Percentiles rank a stretch among this genome's conserved stretches.
Evolutionary conservation across 2,113 vertebrate species (phyloP).

Genomic region (Gavialis gangeticus): DNA sequence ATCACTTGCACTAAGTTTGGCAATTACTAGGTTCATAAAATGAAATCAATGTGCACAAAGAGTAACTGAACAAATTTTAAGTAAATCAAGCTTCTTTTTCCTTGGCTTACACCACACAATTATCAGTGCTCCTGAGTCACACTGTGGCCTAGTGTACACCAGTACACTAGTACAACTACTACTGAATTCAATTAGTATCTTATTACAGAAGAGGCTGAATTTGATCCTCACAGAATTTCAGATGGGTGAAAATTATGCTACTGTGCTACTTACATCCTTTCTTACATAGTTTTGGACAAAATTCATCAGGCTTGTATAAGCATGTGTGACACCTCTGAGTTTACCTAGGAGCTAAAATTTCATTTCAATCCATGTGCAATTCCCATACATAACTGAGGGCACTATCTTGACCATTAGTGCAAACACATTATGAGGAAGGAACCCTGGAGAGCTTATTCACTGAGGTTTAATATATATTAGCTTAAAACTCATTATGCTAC

Average conservation of each 20-base stretch:
- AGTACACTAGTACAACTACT: not conserved
- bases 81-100: not conserved
- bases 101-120: not conserved
- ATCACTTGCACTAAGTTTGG: not conserved
- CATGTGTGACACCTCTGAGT: constrained; percentile 15
- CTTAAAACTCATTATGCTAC: not conserved
- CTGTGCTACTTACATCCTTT: not conserved
- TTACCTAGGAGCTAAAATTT: constrained; percentile 27
- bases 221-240: constrained; percentile 1
- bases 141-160: not conserved
- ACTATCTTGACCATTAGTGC: not conserved
- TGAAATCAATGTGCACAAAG: not conserved
- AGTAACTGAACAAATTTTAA: not conserved
- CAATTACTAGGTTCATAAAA: not conserved
- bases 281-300: not conserved
- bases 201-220: not conserved
- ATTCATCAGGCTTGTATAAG: not conserved
- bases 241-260: not conserved
- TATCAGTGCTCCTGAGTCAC: not conserved
- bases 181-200: constrained; percentile 35
- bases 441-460: not conserved
- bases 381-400: not conserved
- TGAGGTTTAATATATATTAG: not conserved
- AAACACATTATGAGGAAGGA: not conserved
- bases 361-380: not conserved